Conservation (phyloP, 2,888 invertebrate species). For the Hipparchia semele region DNA sequence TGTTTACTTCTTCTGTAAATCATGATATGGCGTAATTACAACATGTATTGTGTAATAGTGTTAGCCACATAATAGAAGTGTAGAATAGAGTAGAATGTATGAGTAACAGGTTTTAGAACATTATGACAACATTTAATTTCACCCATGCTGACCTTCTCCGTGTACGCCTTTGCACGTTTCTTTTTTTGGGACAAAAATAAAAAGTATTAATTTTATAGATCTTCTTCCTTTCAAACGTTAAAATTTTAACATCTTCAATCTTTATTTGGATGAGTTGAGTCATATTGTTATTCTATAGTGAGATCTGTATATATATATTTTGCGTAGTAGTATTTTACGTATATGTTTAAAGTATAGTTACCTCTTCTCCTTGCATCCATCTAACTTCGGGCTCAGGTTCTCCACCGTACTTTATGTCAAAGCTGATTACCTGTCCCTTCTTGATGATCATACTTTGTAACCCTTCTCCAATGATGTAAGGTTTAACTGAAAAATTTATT, state of each 20-base stretch:
- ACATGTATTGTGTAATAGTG: constrained; percentile 52
- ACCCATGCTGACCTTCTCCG: constrained; percentile 89
- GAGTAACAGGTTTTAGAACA: constrained; percentile 64
- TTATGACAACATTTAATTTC: constrained; percentile 71
- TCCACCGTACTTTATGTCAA: constrained; percentile 97
- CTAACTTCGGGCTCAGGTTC: constrained; percentile 97
- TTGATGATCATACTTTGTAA: constrained; percentile 95
- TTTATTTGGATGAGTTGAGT: not conserved
- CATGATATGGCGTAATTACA: constrained; percentile 36
- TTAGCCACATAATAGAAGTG: constrained; percentile 65
- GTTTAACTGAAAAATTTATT: constrained; percentile 88
- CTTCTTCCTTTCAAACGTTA: not conserved
- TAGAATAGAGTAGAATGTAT: constrained; percentile 52
- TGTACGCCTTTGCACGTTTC: constrained; percentile 90
- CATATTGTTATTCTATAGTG: not conserved
- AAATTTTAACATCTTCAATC: not conserved
- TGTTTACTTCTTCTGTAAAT: constrained; percentile 35
- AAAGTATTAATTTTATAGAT: constrained; percentile 49
- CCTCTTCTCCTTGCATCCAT: constrained; percentile 93
- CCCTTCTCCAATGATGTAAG: constrained; percentile 95
- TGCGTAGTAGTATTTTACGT: not conserved
- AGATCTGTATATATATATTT: constrained; percentile 5
- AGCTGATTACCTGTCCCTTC: constrained; percentile 96
- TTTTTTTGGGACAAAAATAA: constrained; percentile 81
- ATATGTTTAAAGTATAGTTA: constrained; percentile 63